Base-by-base conservation (phyloP, 64 coral and sea anemone genomes). In the Orbicella faveolata region DNA sequence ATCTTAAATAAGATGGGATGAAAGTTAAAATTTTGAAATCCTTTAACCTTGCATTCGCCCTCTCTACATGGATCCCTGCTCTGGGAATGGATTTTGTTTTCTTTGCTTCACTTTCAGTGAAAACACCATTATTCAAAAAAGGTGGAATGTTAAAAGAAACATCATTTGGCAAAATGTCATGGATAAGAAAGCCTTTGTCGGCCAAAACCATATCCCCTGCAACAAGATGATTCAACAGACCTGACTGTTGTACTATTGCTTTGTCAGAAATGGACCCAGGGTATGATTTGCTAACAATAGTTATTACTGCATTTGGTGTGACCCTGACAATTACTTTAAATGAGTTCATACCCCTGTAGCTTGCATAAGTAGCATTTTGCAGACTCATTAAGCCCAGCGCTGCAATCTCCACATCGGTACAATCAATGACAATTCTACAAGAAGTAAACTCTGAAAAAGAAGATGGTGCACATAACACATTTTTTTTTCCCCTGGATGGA, bases 351-450 rank as follows among this genome's bases (percentile, higher is more conserved):
- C 83, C 83, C 19, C 83, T 86, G 65, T 86, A 86, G 12, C 33
- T 72, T 18, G 12, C 73, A 70, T 86, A 86, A 6, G 63, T 86
- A 20, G 63, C 63, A 70, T 66, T 65, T 41, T 86, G 83, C 66
- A 70, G 83, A 30, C 63, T 86, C 83, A 86, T 86, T 72, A 68
- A 39, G 65, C 83, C 52, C 19, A 37, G 83, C 18, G 83, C 65
- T 26, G 83, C 63, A 86, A 70, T 20, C 37, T 86, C 83, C 14
- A 86, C 69, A 69, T 86, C 83, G 35, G 83, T 86, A 70, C 83
- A 86, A 23, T 86, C 83, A 8, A 86, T 86, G n/a, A 70, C 83
- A 36, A 86, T 64, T 86, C 63, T 44, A 73, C 83, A 86, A 41
- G 61, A 67, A 86, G 59, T 64, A 86, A 68, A 86, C 36, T 86